Evolutionary conservation across 2,797 vertebrate genomes (phyloP).

Genomic region (Leucoraja ocellata): DNA sequence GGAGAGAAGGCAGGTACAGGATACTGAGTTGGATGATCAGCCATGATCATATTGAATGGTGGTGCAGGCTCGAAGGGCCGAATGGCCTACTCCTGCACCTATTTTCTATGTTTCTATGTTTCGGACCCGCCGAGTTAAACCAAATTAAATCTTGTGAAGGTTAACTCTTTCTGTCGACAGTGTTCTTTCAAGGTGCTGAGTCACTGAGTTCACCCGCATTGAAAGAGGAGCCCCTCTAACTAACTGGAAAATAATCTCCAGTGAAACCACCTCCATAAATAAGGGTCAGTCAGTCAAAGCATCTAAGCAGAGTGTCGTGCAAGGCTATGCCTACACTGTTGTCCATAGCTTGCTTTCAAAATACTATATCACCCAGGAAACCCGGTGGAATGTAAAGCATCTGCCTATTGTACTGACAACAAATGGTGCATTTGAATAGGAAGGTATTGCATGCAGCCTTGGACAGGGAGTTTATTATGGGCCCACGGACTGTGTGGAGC

Average conservation of each 20-base stretch:
- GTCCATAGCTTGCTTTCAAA: neutral
- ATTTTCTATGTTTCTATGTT: too few relatives aligned
- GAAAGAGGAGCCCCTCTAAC: neutral
- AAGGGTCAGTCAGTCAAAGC: neutral
- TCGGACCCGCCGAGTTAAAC: too few relatives aligned
- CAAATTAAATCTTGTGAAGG: too few relatives aligned
- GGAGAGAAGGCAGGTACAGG: too few relatives aligned
- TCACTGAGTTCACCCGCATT: neutral
- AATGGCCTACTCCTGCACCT: too few relatives aligned
- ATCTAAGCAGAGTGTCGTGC: neutral
- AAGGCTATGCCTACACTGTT: neutral
- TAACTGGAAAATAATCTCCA: neutral
- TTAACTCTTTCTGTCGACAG: too few relatives aligned
- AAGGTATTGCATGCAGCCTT: neutral
- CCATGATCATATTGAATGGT: too few relatives aligned
- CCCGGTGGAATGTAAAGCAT: constrained; percentile 23
- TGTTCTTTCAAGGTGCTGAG: neutral
- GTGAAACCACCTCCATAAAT: neutral
- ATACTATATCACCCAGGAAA: neutral
- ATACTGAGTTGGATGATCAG: too few relatives aligned
- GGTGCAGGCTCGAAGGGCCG: too few relatives aligned
- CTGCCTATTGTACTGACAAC: neutral
- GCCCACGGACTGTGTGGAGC: neutral
- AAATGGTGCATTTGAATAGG: neutral
- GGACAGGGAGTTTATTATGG: constrained; percentile 2